Base-by-base conservation (phyloP, 2,797 vertebrate genomes). In the Gymnothorax javanicus region DNA sequence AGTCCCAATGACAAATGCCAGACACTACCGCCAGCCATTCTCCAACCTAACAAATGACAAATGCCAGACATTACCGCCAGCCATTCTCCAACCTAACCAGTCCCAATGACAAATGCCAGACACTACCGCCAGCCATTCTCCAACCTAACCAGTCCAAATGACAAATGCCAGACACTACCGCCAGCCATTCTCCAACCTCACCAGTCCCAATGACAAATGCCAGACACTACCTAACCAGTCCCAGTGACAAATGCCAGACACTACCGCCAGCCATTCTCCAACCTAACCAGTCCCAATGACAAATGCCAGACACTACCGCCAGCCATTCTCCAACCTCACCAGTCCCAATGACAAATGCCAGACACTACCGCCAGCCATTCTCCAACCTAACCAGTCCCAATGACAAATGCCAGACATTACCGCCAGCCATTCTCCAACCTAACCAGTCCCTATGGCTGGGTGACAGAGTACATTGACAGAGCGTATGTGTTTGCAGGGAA, bases 211-310 rank as follows among this genome's bases (percentile, higher is more conserved):
- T 75, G 54, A 43, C 33, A 43, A 2, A 43, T 43, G 33, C 33
- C 33, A n/a, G n/a, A n/a, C n/a, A n/a, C n/a, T n/a, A 54, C 84
- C 69, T 12, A 82, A 84, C 82, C 82, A 83, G 83, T 84, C 69
- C 71, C 69, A 25, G 2, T 75, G 54, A 43, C 33, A 43, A 2
- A 43, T 43, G 33, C 33, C 33, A n/a, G n/a, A n/a, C n/a, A n/a
- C n/a, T 1, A 33, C 71, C 79, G 50, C 69, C 71, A 82, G 54
- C 27, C n/a, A 81, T 17, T 81, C 52, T 84, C 83, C 52, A 57
- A 54, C 84, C 69, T 12, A 82, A 84, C 82, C 82, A 83, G 83
- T 84, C 69, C 71, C 69, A 25, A 5, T 75, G 54, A 43, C 33
- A 43, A 2, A 43, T 43, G 33, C 33, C 33, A n/a, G n/a, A n/a